A percentile compares a stretch with the other conserved stretches of the same genome.
Evolutionary conservation across 2,888 invertebrate species (phyloP).

Genomic region (Thymelicus sylvestris): DNA sequence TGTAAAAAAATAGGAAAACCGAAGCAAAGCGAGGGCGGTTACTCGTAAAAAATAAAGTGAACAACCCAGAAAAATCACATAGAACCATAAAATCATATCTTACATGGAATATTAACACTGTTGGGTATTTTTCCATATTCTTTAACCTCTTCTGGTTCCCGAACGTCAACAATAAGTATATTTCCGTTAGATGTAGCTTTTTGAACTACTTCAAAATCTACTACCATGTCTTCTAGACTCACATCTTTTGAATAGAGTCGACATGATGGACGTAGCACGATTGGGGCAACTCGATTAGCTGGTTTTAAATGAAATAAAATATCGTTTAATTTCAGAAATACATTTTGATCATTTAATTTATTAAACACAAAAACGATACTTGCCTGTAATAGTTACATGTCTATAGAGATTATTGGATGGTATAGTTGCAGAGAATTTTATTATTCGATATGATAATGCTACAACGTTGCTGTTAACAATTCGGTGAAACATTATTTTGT

Average conservation of each 20-base stretch:
- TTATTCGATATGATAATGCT: slow-evolving; percentile 1
- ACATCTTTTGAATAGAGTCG: slow-evolving; percentile 49
- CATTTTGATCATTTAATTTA: neutral
- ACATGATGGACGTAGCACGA: slow-evolving; percentile 5
- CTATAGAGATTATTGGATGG: neutral
- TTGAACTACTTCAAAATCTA: slow-evolving; percentile 75
- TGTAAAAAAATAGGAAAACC: too few relatives aligned
- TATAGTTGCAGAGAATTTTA: slow-evolving; percentile 2
- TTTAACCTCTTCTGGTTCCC: slow-evolving; percentile 89
- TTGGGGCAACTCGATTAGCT: neutral
- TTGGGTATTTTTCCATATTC: slow-evolving; percentile 89
- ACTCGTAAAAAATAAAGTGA: too few relatives aligned
- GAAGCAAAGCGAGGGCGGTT: too few relatives aligned
- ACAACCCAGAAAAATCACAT: too few relatives aligned
- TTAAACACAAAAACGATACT: neutral
- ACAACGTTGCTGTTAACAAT: slow-evolving; percentile 1
- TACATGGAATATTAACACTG: slow-evolving; percentile 91
- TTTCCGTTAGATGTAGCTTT: slow-evolving; percentile 56
- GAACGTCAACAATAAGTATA: slow-evolving; percentile 88
- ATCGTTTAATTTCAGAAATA: neutral
- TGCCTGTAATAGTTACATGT: neutral
- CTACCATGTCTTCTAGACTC: slow-evolving; percentile 57
- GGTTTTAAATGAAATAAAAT: neutral
- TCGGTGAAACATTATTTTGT: slow-evolving; percentile 14
- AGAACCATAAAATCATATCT: too few relatives aligned